Base-by-base conservation (phyloP, 2,888 invertebrate species). In the Tipula confusa region DNA sequence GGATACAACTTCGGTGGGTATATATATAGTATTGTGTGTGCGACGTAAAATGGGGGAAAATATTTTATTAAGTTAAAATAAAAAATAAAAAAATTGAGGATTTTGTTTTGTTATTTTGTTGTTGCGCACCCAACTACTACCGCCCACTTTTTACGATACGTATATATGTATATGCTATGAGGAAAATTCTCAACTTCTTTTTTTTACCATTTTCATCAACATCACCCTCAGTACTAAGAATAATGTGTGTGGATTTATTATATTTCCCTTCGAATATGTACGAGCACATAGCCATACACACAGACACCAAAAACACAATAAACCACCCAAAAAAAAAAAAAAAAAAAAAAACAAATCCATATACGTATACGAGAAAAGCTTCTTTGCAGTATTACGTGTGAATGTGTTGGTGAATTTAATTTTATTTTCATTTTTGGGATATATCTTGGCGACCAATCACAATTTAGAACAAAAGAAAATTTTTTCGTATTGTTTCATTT, bases 361-460 rank as follows among this genome's bases (percentile, higher is more conserved):
- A 64, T 15, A 43, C 9, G 43, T 64, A 64, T 64, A 64, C 64
- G 1, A 64, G 24, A 64, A 33, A 64, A 64, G 64, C 24, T 64
- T 11, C 64, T 64, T 64, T 18, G 64, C 80, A 81, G 29, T 24
- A 79, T 29, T 29, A 9, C 28, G 28, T 64, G n/a, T 79, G 29
- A 81, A 31, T 81, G 80, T 81, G n/a, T 81, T 31, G n/a, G 31
- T 31, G 15, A 15, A n/a, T 31, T 29, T 31, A 15, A n/a, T 31
- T 29, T 31, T 31, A 81, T 81, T 64, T 79, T 43, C 15, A 79
- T 79, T 43, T n/a, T 64, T 24, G 29, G 83, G 43, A 79, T 36
- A 83, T 84, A 64, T 83, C 84, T 36, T 84, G 84, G 83, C 84
- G 84, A 83, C 84, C 84, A 84, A 84, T 84, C 84, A 84, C 84